Base-by-base conservation (phyloP, 1,140 invertebrate genomes). In the Monomorium pharaonis region DNA sequence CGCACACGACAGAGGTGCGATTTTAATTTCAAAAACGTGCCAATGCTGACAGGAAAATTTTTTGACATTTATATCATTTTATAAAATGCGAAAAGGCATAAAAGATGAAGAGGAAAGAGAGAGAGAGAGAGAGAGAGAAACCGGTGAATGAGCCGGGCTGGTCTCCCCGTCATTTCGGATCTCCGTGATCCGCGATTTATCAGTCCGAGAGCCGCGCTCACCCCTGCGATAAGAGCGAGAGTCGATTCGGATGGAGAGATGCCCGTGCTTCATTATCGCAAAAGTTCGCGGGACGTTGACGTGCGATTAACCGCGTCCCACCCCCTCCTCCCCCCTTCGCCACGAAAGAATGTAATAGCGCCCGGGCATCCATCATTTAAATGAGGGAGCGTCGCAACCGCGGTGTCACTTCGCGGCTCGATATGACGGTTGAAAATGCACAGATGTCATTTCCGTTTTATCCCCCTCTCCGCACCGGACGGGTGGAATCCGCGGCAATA, bases 371-470 rank as follows among this genome's bases (percentile, higher is more conserved):
- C 33, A 80, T 69, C 30, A 69, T 69, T 80, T 69, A 54, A 69
- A 80, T 42, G 47, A 67, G 33, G 37, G 44, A 80, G 76, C 27
- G 51, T 24, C 76, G 37, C 14, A 12, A 14, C 24, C 74, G 56
- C 56, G 54, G 27, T 30, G 54, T 75, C 16, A 62, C 42, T 77
- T 62, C 42, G 30, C 30, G 30, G 44, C 5, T 33, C 44, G 62
- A 69, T 80, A 67, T 54, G 77, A 69, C 62, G 7, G 60, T 24
- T 37, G 33, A 69, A 54, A 80, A 54, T 42, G 62, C 62, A 37
- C 47, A 51, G 76, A 58, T 63, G 33, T 69, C 30, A 69, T 42
- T 56, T 30, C 63, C 44, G 24, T 80, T 80, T 80, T 69, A 69
- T 30, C 5, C n/a, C 10, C n/a, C 18, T 5, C 18, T 12, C 18